phyloP scores from a whole-genome alignment of 1,140 invertebrate genomes.

The Cotesia vestalis region DNA sequence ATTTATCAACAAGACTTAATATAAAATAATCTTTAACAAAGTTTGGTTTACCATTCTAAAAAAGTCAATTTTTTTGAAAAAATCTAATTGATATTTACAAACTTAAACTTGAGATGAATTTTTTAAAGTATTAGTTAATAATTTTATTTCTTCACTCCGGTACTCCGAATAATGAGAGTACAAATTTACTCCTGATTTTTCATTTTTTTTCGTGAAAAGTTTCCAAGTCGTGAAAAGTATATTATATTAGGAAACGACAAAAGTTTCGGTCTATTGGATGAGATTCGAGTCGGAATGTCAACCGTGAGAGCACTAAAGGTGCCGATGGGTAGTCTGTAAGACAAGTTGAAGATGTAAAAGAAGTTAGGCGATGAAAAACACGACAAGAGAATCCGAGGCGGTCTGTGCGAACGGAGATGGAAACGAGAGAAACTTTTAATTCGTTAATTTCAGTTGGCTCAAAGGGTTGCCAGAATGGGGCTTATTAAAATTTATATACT shows the following conservation, averaged over 20 bases:
- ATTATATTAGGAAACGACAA: slow-evolving; percentile 47
- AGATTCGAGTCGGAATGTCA: slow-evolving; percentile 56
- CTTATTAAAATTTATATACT: slow-evolving; percentile 62
- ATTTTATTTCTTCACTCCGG: no score
- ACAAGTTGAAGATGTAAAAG: slow-evolving; percentile 11
- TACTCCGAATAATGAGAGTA: no score
- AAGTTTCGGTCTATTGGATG: slow-evolving; percentile 54
- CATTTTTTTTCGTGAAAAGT: slow-evolving; percentile 7
- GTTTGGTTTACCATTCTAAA: no score
- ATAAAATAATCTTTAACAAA: no score
- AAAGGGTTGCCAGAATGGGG: slow-evolving; percentile 57
- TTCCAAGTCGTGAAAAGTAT: no score
- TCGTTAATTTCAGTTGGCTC: slow-evolving; percentile 59
- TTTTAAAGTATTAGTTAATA: no score
- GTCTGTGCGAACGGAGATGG: not conserved
- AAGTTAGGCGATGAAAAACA: not conserved
- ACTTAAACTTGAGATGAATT: no score
- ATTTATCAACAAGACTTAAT: no score
- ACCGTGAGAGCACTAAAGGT: slow-evolving; percentile 60
- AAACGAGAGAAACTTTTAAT: slow-evolving; percentile 60
- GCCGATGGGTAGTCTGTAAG: slow-evolving; percentile 13
- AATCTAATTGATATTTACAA: no score
- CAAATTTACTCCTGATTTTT: no score
- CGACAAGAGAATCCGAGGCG: slow-evolving; percentile 13
- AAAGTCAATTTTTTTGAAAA: no score